A percentile compares a stretch with the other conserved stretches of the same genome.
These are phyloP conservation scores for Seriola dumerili DNA, from an alignment of 2,113 vertebrate genomes.

Conservation along the genomic window DNA sequence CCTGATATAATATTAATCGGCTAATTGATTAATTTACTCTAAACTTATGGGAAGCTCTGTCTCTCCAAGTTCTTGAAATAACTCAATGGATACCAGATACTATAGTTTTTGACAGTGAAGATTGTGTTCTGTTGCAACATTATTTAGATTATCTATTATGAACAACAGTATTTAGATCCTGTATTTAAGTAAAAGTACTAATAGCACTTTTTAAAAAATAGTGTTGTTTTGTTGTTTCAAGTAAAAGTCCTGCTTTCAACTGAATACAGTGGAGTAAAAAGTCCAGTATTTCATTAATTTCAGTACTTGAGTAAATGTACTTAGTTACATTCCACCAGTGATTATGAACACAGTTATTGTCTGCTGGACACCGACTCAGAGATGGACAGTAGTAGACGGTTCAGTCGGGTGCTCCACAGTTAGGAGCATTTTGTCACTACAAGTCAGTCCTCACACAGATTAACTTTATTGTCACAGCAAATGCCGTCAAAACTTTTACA, in stretches of 20 bases:
- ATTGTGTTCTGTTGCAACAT: too few relatives aligned
- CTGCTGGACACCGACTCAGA: neutral
- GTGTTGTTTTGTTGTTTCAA: too few relatives aligned
- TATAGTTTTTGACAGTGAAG: too few relatives aligned
- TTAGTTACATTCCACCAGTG: neutral
- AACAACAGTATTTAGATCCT: too few relatives aligned
- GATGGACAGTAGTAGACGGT: neutral
- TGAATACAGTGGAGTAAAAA: neutral
- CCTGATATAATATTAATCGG: neutral
- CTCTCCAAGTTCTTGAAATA: too few relatives aligned
- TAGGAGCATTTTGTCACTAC: neutral
- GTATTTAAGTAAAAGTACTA: too few relatives aligned
- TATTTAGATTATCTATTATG: too few relatives aligned
- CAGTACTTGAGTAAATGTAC: neutral
- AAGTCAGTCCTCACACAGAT: neutral
- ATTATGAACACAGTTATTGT: neutral
- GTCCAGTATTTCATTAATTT: too few relatives aligned
- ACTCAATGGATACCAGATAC: too few relatives aligned
- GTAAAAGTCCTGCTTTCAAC: neutral
- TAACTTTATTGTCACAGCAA: neutral
- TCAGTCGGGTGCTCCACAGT: neutral
- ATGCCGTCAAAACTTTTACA: constrained; percentile 15
- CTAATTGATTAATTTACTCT: too few relatives aligned
- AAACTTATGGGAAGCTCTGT: too few relatives aligned
- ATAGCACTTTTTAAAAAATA: too few relatives aligned